Percentiles rank a stretch among this genome's conserved stretches.
Evolutionary conservation across 2,797 vertebrate species (phyloP).

Genomic region (Chelon auratus): DNA sequence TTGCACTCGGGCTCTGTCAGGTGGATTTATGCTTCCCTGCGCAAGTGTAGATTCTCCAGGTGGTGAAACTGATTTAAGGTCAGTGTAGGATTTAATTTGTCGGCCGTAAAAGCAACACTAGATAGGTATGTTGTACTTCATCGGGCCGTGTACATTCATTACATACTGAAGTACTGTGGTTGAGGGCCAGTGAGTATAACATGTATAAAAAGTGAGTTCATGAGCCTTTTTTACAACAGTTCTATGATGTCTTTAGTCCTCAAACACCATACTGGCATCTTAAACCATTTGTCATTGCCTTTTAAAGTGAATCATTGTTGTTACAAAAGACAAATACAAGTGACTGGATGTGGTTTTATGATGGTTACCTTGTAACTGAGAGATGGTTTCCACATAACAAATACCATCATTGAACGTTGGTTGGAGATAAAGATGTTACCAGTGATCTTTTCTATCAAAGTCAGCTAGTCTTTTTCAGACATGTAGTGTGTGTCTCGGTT

Average conservation of each 20-base stretch:
- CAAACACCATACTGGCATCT: neutral
- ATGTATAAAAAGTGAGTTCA: neutral
- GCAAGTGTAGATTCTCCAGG: neutral
- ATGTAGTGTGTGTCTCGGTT: neutral
- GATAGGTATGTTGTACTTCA: conserved; percentile 21
- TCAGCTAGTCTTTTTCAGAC: neutral
- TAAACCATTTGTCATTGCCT: neutral
- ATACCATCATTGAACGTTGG: neutral
- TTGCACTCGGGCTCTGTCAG: conserved; percentile 21
- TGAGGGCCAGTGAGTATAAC: neutral
- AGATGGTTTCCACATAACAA: neutral
- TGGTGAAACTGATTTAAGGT: conserved; percentile 20
- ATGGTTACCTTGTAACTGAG: too few species aligned
- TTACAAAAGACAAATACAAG: too few species aligned
- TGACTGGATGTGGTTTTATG: too few species aligned
- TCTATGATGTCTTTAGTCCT: neutral
- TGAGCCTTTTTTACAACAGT: neutral
- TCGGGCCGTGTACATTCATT: neutral
- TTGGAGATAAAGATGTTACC: neutral
- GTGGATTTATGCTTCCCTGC: conserved; percentile 30
- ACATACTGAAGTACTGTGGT: conserved; percentile 1
- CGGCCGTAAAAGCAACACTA: conserved; percentile 24
- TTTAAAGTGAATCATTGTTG: neutral
- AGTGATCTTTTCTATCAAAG: neutral
- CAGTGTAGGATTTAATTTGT: conserved; percentile 14